These are phyloP conservation scores for Thumatha senex DNA, from an alignment of 2,888 invertebrate genomes.

Conservation along the genomic window DNA sequence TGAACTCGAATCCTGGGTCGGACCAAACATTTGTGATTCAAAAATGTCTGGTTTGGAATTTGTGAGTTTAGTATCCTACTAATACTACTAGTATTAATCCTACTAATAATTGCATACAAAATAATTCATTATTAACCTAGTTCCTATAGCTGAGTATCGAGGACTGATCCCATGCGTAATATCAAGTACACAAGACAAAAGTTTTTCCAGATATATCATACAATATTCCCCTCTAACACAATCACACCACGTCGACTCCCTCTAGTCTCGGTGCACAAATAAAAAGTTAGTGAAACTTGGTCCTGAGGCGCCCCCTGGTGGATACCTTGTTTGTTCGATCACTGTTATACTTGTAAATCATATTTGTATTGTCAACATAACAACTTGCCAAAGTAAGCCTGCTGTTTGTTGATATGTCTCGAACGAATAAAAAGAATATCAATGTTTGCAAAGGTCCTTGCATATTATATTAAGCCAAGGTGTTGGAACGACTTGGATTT, in stretches of 20 bases:
- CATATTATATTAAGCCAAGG: neutral
- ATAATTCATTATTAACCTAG: too few relatives aligned
- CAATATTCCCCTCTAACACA: constrained; percentile 12
- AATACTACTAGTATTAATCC: too few relatives aligned
- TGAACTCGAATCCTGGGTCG: too few relatives aligned
- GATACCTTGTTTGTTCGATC: constrained; percentile 3
- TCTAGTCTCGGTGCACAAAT: constrained; percentile 15
- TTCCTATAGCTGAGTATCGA: neutral
- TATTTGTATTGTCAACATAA: constrained; percentile 6
- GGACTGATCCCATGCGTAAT: neutral
- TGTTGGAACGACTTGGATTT: too few relatives aligned
- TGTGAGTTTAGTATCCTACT: too few relatives aligned
- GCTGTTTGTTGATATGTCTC: neutral
- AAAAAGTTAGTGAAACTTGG: constrained; percentile 26
- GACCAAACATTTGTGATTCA: too few relatives aligned
- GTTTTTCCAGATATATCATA: constrained; percentile 2
- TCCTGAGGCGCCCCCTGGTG: constrained; percentile 23
- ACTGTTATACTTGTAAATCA: constrained; percentile 3
- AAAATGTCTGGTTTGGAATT: too few relatives aligned
- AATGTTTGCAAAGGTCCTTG: neutral
- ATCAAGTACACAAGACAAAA: neutral
- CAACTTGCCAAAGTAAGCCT: neutral
- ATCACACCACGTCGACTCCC: constrained; percentile 18
- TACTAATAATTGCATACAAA: too few relatives aligned
- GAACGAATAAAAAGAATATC: neutral